phyloP scores from a whole-genome alignment of 2,888 invertebrate species.

The Hirudinaria manillensis region DNA sequence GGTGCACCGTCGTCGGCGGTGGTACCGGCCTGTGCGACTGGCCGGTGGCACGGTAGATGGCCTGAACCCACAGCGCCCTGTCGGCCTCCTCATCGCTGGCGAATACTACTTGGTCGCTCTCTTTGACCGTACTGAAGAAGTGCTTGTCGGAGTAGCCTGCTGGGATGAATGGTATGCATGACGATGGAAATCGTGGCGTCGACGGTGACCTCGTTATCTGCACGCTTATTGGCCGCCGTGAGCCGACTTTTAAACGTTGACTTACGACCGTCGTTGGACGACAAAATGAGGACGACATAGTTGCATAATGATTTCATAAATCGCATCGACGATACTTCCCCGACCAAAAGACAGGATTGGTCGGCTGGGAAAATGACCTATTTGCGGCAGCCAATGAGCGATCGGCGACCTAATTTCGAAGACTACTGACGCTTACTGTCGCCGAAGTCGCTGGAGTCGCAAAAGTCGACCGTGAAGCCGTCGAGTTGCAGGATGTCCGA shows the following conservation, averaged over 20 bases:
- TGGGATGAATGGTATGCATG: neutral
- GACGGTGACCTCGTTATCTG: no score
- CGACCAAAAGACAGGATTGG: neutral
- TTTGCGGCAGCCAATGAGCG: no score
- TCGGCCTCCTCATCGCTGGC: constrained; percentile 69
- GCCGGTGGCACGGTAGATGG: constrained; percentile 94
- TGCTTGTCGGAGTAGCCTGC: constrained; percentile 80
- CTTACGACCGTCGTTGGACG: no score
- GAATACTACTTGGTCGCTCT: constrained; percentile 78
- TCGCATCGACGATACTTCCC: neutral
- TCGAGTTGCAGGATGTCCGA: constrained; percentile 99
- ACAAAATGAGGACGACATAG: neutral
- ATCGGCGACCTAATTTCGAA: no score
- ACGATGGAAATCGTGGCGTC: no score
- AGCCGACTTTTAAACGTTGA: no score
- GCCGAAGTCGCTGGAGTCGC: constrained; percentile 66
- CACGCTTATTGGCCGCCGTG: no score
- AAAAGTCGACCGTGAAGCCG: constrained; percentile 96
- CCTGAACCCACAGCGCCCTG: constrained; percentile 97
- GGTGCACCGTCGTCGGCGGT: constrained; percentile 9
- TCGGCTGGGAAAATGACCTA: no score
- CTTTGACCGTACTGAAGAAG: constrained; percentile 97
- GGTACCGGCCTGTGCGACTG: constrained; percentile 86
- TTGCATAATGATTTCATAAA: neutral
- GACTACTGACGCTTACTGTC: constrained; percentile 64